Percentiles rank a stretch among this genome's conserved stretches.
These are phyloP conservation scores for Upupa epops DNA, from an alignment of 2,113 vertebrate genomes.

Conservation along the genomic window DNA sequence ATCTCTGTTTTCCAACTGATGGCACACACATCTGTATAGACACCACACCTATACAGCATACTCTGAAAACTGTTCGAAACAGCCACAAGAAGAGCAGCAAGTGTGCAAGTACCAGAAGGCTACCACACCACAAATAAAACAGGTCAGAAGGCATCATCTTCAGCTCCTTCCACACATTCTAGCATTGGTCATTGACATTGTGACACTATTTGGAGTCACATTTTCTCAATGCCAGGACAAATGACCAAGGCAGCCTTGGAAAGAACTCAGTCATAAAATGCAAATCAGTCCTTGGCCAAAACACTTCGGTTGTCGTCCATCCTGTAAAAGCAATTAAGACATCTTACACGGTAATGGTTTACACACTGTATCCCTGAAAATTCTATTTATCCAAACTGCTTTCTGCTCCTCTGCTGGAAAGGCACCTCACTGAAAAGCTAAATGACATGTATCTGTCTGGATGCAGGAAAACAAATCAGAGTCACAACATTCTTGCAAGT, in stretches of 20 bases:
- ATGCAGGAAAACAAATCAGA: not conserved
- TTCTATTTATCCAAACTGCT: not conserved
- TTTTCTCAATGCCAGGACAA: not conserved
- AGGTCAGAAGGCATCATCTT: not conserved
- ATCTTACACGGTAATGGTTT: not conserved
- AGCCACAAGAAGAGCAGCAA: not conserved
- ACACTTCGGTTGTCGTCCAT: not conserved
- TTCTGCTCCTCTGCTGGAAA: not conserved
- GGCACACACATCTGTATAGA: not conserved
- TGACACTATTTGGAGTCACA: not conserved
- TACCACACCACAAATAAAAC: not conserved
- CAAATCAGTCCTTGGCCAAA: not conserved
- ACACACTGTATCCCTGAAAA: not conserved
- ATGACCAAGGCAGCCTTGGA: not conserved
- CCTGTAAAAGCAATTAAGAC: conserved; percentile 2
- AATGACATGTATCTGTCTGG: not conserved
- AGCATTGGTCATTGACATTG: not conserved
- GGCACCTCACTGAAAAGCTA: not conserved
- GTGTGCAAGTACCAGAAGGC: not conserved
- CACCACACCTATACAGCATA: not conserved
- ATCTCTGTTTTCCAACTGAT: not conserved
- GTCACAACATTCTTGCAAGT: not conserved
- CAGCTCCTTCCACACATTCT: not conserved
- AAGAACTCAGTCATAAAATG: not conserved
- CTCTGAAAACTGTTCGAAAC: not conserved